These are phyloP conservation scores for Muricea muricata DNA, from an alignment of 92 coral and sea anemone species.

Conservation along the genomic window DNA sequence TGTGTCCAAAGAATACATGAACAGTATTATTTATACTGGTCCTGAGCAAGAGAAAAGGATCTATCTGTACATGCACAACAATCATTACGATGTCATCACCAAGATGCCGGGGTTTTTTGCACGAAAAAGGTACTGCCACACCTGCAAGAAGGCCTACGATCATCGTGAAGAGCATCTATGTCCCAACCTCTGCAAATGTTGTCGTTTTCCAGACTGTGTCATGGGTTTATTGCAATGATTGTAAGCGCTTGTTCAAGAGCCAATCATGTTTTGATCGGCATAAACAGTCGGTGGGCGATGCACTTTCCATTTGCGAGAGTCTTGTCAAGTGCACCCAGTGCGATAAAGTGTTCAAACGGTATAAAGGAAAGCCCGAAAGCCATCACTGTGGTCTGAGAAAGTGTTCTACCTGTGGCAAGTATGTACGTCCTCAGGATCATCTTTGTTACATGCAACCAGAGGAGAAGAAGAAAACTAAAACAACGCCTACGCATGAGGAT, in stretches of 20 bases:
- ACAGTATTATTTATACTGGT: slow-evolving; percentile 58
- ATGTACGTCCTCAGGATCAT: too few species aligned
- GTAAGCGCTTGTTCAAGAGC: background rate
- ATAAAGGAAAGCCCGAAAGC: background rate
- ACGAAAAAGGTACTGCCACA: slow-evolving; percentile 33
- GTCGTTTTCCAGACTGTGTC: slow-evolving; percentile 24
- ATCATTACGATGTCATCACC: slow-evolving; percentile 54
- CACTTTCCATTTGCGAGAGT: background rate
- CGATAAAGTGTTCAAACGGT: background rate
- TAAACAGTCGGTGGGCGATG: background rate
- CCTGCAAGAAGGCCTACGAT: too few species aligned
- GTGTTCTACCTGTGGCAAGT: too few species aligned
- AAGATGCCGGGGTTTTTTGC: slow-evolving; percentile 45
- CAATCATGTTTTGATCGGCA: background rate
- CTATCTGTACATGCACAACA: too few species aligned
- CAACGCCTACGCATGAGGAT: too few species aligned
- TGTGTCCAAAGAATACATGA: slow-evolving; percentile 32
- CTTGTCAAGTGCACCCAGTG: background rate
- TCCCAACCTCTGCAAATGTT: too few species aligned
- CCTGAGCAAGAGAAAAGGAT: slow-evolving; percentile 50
- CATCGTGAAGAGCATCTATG: too few species aligned
- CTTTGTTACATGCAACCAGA: too few species aligned
- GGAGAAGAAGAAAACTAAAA: too few species aligned
- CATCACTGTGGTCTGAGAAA: too few species aligned
- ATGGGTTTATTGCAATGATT: background rate